These are phyloP conservation scores for Cheilosia urbana DNA, from an alignment of 2,888 invertebrate genomes.

Conservation along the genomic window DNA sequence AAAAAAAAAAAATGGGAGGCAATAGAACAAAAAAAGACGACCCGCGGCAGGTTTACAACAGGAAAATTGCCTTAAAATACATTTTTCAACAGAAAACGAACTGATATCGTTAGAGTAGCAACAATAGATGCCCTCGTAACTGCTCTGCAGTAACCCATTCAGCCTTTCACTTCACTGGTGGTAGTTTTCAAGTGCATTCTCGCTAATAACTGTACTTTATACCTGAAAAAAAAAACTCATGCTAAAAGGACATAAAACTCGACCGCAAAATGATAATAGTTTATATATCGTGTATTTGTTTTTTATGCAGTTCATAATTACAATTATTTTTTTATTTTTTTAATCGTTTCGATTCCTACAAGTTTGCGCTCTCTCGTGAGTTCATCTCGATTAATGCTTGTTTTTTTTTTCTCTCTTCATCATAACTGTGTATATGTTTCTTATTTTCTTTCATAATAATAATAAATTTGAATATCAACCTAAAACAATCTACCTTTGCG, in stretches of 20 bases:
- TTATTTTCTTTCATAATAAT: slow-evolving; percentile 59
- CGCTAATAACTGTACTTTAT: too few species aligned
- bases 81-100: too few species aligned
- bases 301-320: slow-evolving; percentile 60
- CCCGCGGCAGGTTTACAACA: too few species aligned
- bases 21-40: too few species aligned
- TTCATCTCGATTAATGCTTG: slow-evolving; percentile 4
- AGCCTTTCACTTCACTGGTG: too few species aligned
- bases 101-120: too few species aligned
- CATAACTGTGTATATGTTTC: slow-evolving; percentile 32
- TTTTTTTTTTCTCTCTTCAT: slow-evolving; percentile 9
- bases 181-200: too few species aligned
- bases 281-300: slow-evolving; percentile 58
- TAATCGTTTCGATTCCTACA: slow-evolving; percentile 63
- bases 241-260: background rate
- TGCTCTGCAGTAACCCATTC: too few species aligned
- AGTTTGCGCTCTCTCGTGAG: slow-evolving; percentile 41
- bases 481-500: slow-evolving; percentile 73
- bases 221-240: background rate
- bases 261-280: slow-evolving; percentile 36
- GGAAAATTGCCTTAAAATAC: too few species aligned
- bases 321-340: slow-evolving; percentile 46
- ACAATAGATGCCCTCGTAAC: too few species aligned
- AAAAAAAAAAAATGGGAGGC: too few species aligned
- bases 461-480: slow-evolving; percentile 73